A percentile compares a stretch with the other conserved stretches of the same genome.
Conservation (phyloP, 2,113 vertebrate species). For the Haplotaxodon microlepis region DNA sequence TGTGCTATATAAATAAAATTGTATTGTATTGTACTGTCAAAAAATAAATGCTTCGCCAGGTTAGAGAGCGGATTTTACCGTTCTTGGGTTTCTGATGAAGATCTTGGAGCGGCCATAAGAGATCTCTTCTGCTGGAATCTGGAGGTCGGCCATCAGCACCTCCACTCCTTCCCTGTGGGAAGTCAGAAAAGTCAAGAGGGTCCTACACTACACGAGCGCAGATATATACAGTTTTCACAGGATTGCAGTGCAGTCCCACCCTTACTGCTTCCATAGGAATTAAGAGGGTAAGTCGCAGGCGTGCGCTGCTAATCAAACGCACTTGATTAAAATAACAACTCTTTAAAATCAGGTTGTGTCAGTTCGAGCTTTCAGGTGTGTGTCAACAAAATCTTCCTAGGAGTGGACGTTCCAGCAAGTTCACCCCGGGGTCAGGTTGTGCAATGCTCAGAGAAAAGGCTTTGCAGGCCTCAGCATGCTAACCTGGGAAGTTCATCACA, state of each 20-base stretch:
- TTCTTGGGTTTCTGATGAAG: slow-evolving; percentile 98
- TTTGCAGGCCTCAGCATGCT: not conserved
- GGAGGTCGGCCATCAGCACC: slow-evolving; percentile 82
- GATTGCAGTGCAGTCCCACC: not conserved
- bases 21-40: not conserved
- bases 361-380: not conserved
- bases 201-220: not conserved
- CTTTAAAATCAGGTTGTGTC: not conserved
- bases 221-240: not conserved
- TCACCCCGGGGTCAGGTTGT: not conserved
- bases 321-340: not conserved
- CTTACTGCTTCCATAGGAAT: not conserved
- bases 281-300: not conserved
- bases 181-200: not conserved
- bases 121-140: slow-evolving; percentile 84
- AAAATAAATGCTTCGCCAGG: not conserved
- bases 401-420: not conserved
- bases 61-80: slow-evolving; percentile 63
- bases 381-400: not conserved
- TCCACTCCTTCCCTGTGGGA: slow-evolving; percentile 84
- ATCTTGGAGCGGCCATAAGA: slow-evolving; percentile 95
- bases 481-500: not conserved
- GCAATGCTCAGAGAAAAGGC: not conserved
- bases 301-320: not conserved
- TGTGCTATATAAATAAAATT: no score